These are phyloP conservation scores for Stenotaenia linearis DNA, from an alignment of 2,888 invertebrate genomes.

Conservation along the genomic window DNA sequence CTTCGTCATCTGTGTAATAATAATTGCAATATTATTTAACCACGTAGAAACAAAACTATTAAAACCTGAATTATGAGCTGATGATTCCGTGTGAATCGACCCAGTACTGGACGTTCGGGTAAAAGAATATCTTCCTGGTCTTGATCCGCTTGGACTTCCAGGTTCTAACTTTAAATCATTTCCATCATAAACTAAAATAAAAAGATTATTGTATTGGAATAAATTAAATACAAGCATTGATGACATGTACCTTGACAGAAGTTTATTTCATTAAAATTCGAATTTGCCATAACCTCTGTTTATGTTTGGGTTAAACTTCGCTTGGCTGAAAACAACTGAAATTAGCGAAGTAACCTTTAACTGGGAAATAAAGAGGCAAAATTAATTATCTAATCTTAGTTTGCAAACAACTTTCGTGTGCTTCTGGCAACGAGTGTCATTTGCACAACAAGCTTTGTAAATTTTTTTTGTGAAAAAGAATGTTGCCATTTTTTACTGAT, in stretches of 20 bases:
- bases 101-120: constrained; percentile 70
- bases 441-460: not conserved
- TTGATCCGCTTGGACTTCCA: constrained; percentile 53
- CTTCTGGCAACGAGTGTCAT: not conserved
- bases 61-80: constrained; percentile 72
- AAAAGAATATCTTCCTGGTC: constrained; percentile 55
- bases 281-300: constrained; percentile 6
- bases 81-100: constrained; percentile 70
- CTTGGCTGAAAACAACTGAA: not conserved
- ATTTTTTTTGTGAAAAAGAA: no score
- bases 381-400: not conserved
- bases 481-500: no score
- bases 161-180: constrained; percentile 60
- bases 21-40: not conserved
- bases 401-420: not conserved
- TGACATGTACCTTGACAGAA: not conserved
- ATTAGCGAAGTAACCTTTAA: not conserved
- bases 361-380: not conserved
- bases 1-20: constrained; percentile 56
- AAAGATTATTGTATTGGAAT: not conserved
- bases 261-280: not conserved
- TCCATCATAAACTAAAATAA: not conserved
- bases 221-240: not conserved
- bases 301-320: not conserved
- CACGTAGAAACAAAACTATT: constrained; percentile 28